These are phyloP conservation scores for Abrostola triplasia DNA, from an alignment of 2,888 invertebrate genomes.

Conservation along the genomic window DNA sequence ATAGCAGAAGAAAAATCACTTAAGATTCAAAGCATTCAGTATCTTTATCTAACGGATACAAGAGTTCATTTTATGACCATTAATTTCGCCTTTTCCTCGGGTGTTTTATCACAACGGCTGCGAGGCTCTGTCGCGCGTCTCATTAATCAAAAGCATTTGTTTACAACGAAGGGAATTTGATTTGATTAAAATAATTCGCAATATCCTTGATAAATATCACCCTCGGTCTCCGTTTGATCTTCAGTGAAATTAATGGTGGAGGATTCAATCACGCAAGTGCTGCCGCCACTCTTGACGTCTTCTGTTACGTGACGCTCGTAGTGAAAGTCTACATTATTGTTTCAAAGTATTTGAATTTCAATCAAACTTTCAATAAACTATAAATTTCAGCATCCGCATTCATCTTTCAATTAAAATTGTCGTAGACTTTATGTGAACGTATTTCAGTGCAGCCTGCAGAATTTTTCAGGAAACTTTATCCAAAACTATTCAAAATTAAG, in stretches of 20 bases:
- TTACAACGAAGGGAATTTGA: slow-evolving; percentile 89
- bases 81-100: slow-evolving; percentile 87
- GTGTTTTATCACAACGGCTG: slow-evolving; percentile 87
- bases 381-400: neutral
- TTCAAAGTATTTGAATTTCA: slow-evolving; percentile 14
- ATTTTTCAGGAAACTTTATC: slow-evolving; percentile 16
- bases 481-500: slow-evolving; percentile 62
- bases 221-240: slow-evolving; percentile 88
- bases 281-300: slow-evolving; percentile 71
- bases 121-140: slow-evolving; percentile 87
- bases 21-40: slow-evolving; percentile 86
- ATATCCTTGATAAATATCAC: slow-evolving; percentile 89
- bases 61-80: slow-evolving; percentile 89
- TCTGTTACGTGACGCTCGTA: slow-evolving; percentile 55
- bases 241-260: slow-evolving; percentile 86
- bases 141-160: slow-evolving; percentile 89
- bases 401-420: no score
- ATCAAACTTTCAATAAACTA: slow-evolving; percentile 2
- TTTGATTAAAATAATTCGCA: slow-evolving; percentile 89
- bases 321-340: slow-evolving; percentile 31
- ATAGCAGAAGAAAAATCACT: slow-evolving; percentile 85
- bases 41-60: slow-evolving; percentile 87
- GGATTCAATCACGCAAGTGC: slow-evolving; percentile 87
- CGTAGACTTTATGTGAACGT: no score
- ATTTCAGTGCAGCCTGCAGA: no score